A percentile compares a stretch with the other conserved stretches of the same genome.
These are phyloP conservation scores for Trissolcus brochymenae DNA, from an alignment of 2,888 invertebrate species.

Conservation along the genomic window DNA sequence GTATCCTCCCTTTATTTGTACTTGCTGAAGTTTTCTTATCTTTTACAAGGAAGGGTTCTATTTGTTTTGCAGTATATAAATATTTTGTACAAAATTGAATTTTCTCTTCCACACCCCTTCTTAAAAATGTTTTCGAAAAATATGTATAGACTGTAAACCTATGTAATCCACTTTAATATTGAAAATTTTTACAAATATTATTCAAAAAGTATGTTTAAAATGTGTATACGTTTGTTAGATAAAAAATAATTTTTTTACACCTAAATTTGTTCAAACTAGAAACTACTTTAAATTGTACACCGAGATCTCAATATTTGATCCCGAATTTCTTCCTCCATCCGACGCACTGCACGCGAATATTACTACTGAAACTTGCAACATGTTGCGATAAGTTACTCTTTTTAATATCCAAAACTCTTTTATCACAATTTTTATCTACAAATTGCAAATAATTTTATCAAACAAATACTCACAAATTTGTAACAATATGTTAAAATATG, in stretches of 20 bases:
- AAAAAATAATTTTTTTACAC: neutral
- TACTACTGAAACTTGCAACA: conserved; percentile 13
- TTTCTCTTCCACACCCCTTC: no score
- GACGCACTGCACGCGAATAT: conserved; percentile 20
- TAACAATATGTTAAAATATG: neutral
- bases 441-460: no score
- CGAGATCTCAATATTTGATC: conserved; percentile 23
- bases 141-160: no score
- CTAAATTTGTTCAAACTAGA: neutral
- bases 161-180: no score
- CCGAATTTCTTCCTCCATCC: conserved; percentile 16
- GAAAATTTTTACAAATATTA: neutral
- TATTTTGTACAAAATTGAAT: no score
- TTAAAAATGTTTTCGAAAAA: no score
- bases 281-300: neutral
- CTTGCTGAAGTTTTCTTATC: no score
- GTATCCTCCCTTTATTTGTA: no score
- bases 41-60: no score
- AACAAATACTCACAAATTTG: neutral
- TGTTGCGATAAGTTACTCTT: neutral
- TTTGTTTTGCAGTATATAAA: no score
- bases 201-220: neutral
- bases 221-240: neutral
- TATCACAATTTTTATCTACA: no score
- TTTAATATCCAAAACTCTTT: neutral